Conservation (phyloP, 2,113 vertebrate species). For the Tympanuchus pallidicinctus region DNA sequence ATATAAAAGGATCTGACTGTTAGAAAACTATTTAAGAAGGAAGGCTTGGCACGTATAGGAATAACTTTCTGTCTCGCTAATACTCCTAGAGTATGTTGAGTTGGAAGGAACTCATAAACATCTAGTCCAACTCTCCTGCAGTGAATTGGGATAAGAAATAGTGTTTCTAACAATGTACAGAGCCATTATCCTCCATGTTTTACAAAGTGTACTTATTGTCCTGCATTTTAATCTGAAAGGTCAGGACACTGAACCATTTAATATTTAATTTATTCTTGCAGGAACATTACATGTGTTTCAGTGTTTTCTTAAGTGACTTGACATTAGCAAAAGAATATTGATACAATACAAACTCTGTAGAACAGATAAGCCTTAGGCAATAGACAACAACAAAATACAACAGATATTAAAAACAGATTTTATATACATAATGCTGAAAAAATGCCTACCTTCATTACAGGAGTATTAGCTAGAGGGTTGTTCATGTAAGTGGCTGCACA, state of each 20-base stretch:
- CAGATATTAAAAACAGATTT: background rate
- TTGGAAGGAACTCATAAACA: too few relatives aligned
- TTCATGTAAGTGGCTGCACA: background rate
- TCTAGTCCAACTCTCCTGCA: too few relatives aligned
- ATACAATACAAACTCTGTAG: background rate
- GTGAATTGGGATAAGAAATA: background rate
- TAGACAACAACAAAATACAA: background rate
- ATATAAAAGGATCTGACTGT: background rate
- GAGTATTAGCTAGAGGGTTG: background rate
- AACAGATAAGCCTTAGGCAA: conserved; percentile 8
- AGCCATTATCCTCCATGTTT: background rate
- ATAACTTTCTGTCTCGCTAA: background rate
- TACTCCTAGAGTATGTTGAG: too few relatives aligned
- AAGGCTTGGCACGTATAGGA: background rate
- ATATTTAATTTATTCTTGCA: conserved; percentile 57
- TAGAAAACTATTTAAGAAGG: background rate
- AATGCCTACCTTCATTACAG: background rate
- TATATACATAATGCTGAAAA: background rate
- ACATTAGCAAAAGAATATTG: background rate
- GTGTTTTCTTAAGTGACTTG: conserved; percentile 50
- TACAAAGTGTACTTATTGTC: conserved; percentile 32
- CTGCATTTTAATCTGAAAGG: conserved; percentile 40
- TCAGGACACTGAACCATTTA: conserved; percentile 33
- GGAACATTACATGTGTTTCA: conserved; percentile 11
- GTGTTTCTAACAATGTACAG: background rate